phyloP scores from a whole-genome alignment of 2,888 invertebrate species.

The Theodoxus fluviatilis region DNA sequence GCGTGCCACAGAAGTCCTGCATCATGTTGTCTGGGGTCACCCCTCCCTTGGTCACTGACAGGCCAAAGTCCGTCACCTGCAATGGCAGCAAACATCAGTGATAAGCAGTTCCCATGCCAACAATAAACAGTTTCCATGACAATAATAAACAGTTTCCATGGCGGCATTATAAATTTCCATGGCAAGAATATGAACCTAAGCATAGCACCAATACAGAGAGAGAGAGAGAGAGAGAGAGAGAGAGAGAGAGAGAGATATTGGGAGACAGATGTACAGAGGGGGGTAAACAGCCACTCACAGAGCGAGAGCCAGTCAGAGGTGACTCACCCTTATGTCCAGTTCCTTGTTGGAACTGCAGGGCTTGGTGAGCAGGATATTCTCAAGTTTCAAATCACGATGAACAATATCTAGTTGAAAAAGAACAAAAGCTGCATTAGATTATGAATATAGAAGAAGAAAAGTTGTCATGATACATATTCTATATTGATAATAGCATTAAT shows the following conservation, averaged over 20 bases:
- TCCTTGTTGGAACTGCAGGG: conserved; percentile 67
- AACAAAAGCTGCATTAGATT: not conserved
- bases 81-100: conserved; percentile 17
- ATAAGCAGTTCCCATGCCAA: too few relatives aligned
- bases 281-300: not conserved
- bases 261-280: not conserved
- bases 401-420: conserved; percentile 65
- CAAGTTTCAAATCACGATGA: conserved; percentile 65
- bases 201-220: not conserved
- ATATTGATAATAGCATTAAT: too few relatives aligned
- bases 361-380: conserved; percentile 68
- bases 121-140: too few relatives aligned
- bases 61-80: conserved; percentile 71
- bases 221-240: conserved; percentile 6
- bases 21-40: conserved; percentile 69
- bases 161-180: too few relatives aligned
- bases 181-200: too few relatives aligned
- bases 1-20: conserved; percentile 71
- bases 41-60: conserved; percentile 69
- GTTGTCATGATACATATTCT: too few relatives aligned
- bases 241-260: conserved; percentile 9
- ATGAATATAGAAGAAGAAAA: too few relatives aligned
- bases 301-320: not conserved
- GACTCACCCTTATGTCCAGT: conserved; percentile 67
- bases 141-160: too few relatives aligned